Evolutionary conservation across 2,797 vertebrate genomes (phyloP), one percentile per base, ranked within the genome.

Genomic region (Fringilla coelebs): DNA sequence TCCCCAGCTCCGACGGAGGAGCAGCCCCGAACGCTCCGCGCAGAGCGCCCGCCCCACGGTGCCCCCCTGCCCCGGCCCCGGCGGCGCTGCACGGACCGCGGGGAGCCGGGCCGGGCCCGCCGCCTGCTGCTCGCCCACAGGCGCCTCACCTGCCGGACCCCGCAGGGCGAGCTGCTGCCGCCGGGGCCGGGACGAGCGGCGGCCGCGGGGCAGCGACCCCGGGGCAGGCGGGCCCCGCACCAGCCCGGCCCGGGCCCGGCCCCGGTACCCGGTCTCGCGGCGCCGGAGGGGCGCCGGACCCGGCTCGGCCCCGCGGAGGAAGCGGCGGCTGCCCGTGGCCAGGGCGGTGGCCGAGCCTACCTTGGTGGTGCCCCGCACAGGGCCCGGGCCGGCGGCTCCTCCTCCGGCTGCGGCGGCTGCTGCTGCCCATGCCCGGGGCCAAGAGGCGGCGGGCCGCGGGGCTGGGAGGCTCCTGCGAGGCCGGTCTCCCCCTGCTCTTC

Each of bases 301-400:
- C 52, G 45, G 40, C 41, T 20, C 40, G n/a, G 63, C 24, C 48
- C 51, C 60, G 13, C 9, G 13, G 46, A 61, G 71, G 43, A 66
- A 89, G 63, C 85, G 62, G 68, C 40, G 24, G 70, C 74, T 61
- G 62, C 67, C 57, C 45, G 5, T 72, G 36, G 67, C 31, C 72
- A 29, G 72, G 81, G 84, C 40, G 73, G 72, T 79, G 86, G 86
- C 89, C 62, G 21, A 86, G 62, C 89, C 77, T 89, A 92, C 93
- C 93, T 94, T 36, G 73, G 57, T 41, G 73, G 57, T 48, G 43
- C 68, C 89, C 89, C 57, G 52, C 77, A 24, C 77, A 75, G 77
- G 81, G 77, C 72, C 81, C 72, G 66, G 57, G 62, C 76, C 82
- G 48, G 38, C 68, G 86, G 74, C 82, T 84, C 73, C 73, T 89